phyloP scores from a whole-genome alignment of 2,797 vertebrate species.

The Enteromius argenteus region DNA sequence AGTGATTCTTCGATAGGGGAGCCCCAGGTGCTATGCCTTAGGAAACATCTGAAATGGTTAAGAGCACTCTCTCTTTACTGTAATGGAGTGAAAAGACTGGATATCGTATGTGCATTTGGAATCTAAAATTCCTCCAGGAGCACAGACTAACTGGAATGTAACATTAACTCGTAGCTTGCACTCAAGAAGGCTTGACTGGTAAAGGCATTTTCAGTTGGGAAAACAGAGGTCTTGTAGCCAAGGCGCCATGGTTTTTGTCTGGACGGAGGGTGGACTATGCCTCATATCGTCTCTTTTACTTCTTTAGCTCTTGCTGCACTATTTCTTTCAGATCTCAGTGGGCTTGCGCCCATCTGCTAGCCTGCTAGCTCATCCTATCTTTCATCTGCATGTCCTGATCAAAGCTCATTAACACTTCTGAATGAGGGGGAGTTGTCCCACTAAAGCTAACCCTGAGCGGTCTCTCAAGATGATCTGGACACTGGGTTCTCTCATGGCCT shows the following conservation, averaged over 20 bases:
- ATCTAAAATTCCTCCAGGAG: conserved; percentile 66
- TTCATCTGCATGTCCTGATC: conserved; percentile 50
- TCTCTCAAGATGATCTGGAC: conserved; percentile 39
- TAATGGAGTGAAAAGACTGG: conserved; percentile 80
- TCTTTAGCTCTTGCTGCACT: conserved; percentile 34
- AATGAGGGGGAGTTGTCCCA: conserved; percentile 40
- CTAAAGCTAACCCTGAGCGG: conserved; percentile 49
- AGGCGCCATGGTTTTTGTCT: conserved; percentile 28
- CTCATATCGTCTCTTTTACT: conserved; percentile 29
- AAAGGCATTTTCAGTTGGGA: conserved; percentile 54
- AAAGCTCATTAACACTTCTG: conserved; percentile 51
- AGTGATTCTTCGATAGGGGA: conserved; percentile 68
- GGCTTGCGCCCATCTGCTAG: conserved; percentile 43
- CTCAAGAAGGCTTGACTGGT: conserved; percentile 49
- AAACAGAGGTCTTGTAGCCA: conserved; percentile 35
- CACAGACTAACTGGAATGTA: conserved; percentile 58
- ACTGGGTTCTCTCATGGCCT: conserved; percentile 16
- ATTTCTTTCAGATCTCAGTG: conserved; percentile 49
- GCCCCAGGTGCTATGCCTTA: conserved; percentile 76
- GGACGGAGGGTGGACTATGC: conserved; percentile 21
- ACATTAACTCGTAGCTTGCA: conserved; percentile 49
- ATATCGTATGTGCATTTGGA: conserved; percentile 73
- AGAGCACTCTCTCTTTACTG: conserved; percentile 73
- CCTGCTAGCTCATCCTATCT: conserved; percentile 44
- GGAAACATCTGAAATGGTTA: conserved; percentile 80